phyloP scores from a whole-genome alignment of 2,888 invertebrate species.

The Laothoe populi region DNA sequence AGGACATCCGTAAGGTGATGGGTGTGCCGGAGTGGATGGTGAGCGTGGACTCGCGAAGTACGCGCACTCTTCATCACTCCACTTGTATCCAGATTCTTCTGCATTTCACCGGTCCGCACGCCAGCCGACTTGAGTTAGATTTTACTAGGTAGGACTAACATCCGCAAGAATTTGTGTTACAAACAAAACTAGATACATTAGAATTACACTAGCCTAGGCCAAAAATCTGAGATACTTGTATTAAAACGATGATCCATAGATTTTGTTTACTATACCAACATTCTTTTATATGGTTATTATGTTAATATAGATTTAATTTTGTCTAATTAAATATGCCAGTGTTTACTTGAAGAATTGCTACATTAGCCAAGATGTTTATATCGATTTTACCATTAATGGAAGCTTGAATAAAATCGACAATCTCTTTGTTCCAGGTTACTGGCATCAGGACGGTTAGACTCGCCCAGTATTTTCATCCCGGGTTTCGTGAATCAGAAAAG shows the following conservation, averaged over 20 bases:
- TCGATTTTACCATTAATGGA: background rate
- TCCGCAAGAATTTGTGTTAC: background rate
- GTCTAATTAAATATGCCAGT: too few relatives aligned
- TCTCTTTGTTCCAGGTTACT: slow-evolving; percentile 76
- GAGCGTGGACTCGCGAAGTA: slow-evolving; percentile 92
- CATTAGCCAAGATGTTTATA: background rate
- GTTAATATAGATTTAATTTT: too few relatives aligned
- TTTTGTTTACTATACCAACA: too few relatives aligned
- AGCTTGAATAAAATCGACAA: background rate
- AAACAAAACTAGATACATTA: too few relatives aligned
- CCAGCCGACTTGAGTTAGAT: slow-evolving; percentile 91
- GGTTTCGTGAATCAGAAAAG: slow-evolving; percentile 90
- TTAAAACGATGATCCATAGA: too few relatives aligned
- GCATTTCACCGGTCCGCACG: slow-evolving; percentile 94
- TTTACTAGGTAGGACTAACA: slow-evolving; percentile 83
- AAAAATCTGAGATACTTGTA: too few relatives aligned
- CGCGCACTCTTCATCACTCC: slow-evolving; percentile 90
- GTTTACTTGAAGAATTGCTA: too few relatives aligned
- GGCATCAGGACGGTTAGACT: slow-evolving; percentile 89
- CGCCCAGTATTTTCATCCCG: slow-evolving; percentile 91
- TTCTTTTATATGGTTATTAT: too few relatives aligned
- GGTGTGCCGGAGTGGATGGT: slow-evolving; percentile 96
- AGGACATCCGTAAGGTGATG: slow-evolving; percentile 91
- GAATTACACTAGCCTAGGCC: too few relatives aligned
- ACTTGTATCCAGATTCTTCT: slow-evolving; percentile 93